These are phyloP conservation scores for Acromyrmex charruanus DNA, from an alignment of 1,140 invertebrate species.

Conservation along the genomic window DNA sequence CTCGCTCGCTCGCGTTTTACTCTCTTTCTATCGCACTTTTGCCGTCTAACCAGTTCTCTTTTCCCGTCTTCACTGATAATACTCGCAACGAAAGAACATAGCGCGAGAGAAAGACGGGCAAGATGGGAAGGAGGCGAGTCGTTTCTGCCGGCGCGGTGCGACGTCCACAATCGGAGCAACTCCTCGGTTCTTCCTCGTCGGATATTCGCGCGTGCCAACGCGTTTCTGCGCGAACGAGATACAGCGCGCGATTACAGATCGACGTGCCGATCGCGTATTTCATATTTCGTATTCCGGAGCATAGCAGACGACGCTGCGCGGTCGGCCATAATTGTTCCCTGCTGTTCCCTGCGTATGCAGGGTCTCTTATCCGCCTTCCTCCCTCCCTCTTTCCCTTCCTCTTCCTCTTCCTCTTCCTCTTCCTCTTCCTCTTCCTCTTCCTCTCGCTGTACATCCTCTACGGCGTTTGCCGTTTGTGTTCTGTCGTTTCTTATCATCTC, in stretches of 20 bases:
- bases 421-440: background rate
- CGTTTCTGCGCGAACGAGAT: background rate
- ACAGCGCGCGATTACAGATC: too few relatives aligned
- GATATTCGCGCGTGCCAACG: background rate
- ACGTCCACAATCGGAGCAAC: background rate
- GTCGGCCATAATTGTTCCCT: constrained; percentile 75
- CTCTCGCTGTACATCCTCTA: background rate
- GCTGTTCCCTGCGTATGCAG: constrained; percentile 62
- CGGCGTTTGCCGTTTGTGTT: background rate
- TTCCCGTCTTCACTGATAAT: background rate
- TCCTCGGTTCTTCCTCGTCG: background rate
- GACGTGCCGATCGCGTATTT: too few relatives aligned
- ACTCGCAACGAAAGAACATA: background rate
- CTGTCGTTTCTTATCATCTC: constrained; percentile 11
- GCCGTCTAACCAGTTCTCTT: background rate
- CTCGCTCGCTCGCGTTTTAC: background rate
- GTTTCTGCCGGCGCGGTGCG: background rate
- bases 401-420: background rate
- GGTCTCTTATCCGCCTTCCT: constrained; percentile 38
- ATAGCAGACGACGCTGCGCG: constrained; percentile 72
- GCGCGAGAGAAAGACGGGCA: background rate
- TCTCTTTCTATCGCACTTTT: background rate
- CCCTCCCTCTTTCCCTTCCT: background rate
- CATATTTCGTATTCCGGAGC: constrained; percentile 1
- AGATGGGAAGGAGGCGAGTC: background rate